Evolutionary conservation across 2,797 vertebrate genomes (phyloP), one percentile per base, ranked within the genome.

Genomic region (Cossypha niveicapilla): DNA sequence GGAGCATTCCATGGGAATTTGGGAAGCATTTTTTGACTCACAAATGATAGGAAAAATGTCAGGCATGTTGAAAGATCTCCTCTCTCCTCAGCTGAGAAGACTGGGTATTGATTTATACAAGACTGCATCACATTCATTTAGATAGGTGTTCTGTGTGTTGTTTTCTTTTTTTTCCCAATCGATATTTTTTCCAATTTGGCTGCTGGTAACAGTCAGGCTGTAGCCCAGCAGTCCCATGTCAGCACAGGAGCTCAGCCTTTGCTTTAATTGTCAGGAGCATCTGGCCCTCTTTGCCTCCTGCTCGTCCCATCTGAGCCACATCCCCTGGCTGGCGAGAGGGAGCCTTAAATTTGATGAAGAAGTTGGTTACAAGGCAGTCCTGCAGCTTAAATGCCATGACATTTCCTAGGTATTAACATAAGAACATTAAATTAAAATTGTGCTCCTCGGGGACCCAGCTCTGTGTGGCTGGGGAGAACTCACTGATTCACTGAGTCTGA

Each of bases 331-430:
- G 18, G 51, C 10, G 34, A 54, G 27, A 34, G 44, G 89, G 66
- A 94, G 62, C 88, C 76, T 73, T 93, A 67, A 78, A 79, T 76
- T 74, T 67, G 88, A 79, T 76, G 6, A 60, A 78, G 65, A 74
- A 84, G 12, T 57, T 87, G 92, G 67, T 67, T 94, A n/a, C 60
- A 30, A 16, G 15, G 60, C 57, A 77, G 81, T 54, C 84, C 88
- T 77, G 81, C 32, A 51, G 86, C 87, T 85, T 80, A 94, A 96
- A 96, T 96, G 93, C 84, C 88, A 5, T 51, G 93, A 79, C 93
- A 95, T 94, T 96, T 96, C 37, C 61, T 7, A 65, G 80, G 70
- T 71, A 93, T 94, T 94, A 94, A 82, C 77, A 66, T 34, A 61
- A 94, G 92, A 88, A 74, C 86, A 27, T 94, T 89, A 73, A 93